These are phyloP conservation scores for Rattus norvegicus DNA, from an alignment of 2,113 vertebrate species.

Conservation along the genomic window DNA sequence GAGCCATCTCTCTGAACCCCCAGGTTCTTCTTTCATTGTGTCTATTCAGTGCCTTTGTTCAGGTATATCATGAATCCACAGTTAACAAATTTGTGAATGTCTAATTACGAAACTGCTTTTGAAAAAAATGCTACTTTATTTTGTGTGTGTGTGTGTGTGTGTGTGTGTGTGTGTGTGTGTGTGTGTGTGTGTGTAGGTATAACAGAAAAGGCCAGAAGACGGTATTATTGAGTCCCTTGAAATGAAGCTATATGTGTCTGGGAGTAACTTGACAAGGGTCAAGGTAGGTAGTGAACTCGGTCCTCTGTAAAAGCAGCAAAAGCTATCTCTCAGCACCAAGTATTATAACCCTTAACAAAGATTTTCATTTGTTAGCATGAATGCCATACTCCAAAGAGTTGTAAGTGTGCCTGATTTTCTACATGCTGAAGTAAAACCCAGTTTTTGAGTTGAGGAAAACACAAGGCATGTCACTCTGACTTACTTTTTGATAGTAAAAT, in stretches of 20 bases:
- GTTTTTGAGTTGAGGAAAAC: constrained; percentile 37
- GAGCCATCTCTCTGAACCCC: background rate
- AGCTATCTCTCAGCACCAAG: background rate
- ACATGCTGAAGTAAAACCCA: background rate
- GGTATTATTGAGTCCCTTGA: background rate
- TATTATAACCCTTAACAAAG: constrained; percentile 7
- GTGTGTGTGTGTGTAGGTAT: background rate
- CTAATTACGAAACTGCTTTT: background rate
- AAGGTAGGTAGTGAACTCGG: background rate
- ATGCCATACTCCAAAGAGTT: background rate
- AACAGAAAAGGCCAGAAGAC: background rate
- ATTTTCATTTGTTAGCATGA: background rate
- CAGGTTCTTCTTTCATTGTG: background rate
- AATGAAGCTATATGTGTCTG: background rate
- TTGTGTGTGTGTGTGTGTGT: background rate
- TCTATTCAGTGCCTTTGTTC: background rate
- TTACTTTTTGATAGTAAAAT: constrained; percentile 1
- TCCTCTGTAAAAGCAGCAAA: background rate
- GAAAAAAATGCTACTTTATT: background rate
- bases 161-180: background rate
- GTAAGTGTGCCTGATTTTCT: background rate
- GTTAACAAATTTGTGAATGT: background rate
- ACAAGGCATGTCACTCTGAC: background rate
- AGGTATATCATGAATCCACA: background rate
- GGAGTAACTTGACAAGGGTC: background rate